These are phyloP conservation scores for Cyanoderma ruficeps DNA, from an alignment of 2,113 vertebrate genomes.

Conservation along the genomic window DNA sequence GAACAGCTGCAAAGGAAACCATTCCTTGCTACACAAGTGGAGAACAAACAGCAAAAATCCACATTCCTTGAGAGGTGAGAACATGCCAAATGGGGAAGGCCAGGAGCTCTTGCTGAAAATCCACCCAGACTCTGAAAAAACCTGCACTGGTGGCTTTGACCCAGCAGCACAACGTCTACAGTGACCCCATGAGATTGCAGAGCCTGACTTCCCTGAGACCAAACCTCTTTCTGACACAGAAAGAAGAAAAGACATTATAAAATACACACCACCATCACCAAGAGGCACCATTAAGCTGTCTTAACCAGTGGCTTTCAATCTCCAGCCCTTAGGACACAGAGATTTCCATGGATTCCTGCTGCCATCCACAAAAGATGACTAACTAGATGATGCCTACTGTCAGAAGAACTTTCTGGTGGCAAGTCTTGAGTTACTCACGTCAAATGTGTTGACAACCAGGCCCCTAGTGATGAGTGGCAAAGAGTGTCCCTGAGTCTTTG, in stretches of 20 bases:
- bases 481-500: not conserved
- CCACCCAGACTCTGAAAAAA: not conserved
- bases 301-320: not conserved
- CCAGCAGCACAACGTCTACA: not conserved
- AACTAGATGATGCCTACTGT: not conserved
- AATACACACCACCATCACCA: not conserved
- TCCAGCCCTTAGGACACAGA: not conserved
- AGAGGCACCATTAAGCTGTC: not conserved
- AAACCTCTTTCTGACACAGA: not conserved
- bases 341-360: not conserved
- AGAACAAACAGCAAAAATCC: not conserved
- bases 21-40: not conserved
- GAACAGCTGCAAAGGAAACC: not conserved
- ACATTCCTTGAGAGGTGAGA: not conserved
- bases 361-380: not conserved
- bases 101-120: not conserved
- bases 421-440: not conserved
- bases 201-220: not conserved
- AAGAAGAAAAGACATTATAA: not conserved
- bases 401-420: not conserved
- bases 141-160: not conserved
- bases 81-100: not conserved
- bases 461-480: not conserved
- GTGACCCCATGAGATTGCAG: not conserved
- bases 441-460: not conserved